Evolutionary conservation across 2,888 invertebrate genomes (phyloP).

Genomic region (Autographa gamma): DNA sequence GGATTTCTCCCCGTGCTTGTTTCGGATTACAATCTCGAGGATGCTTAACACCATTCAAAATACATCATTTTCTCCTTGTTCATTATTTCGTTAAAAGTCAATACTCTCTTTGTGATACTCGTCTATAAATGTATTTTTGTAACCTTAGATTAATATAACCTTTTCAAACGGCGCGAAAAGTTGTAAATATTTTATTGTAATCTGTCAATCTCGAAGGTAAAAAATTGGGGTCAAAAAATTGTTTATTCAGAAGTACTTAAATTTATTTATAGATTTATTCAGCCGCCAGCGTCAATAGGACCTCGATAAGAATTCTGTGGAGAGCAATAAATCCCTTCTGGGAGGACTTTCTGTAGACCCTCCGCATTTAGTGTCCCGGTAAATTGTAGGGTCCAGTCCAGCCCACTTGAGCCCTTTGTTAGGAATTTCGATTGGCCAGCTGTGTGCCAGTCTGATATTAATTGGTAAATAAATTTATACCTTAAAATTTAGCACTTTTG

Average conservation of each 20-base stretch:
- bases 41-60: no score
- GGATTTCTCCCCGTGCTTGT: no score
- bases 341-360: background rate
- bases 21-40: no score
- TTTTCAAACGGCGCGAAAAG: no score
- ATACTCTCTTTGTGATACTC: no score
- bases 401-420: background rate
- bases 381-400: constrained; percentile 5
- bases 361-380: constrained; percentile 6
- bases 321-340: background rate
- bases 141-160: no score
- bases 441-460: background rate
- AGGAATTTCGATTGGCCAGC: background rate
- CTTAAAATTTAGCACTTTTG: background rate
- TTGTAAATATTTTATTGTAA: no score
- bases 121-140: no score
- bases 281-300: background rate
- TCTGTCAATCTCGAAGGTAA: no score
- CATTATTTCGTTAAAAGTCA: no score
- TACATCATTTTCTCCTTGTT: no score
- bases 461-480: background rate
- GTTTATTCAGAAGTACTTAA: background rate
- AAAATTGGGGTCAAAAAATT: background rate
- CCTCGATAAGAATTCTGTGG: background rate
- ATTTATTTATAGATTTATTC: background rate